Base-by-base conservation (phyloP, 2,888 invertebrate species). In the Eurytoma adleriae region DNA sequence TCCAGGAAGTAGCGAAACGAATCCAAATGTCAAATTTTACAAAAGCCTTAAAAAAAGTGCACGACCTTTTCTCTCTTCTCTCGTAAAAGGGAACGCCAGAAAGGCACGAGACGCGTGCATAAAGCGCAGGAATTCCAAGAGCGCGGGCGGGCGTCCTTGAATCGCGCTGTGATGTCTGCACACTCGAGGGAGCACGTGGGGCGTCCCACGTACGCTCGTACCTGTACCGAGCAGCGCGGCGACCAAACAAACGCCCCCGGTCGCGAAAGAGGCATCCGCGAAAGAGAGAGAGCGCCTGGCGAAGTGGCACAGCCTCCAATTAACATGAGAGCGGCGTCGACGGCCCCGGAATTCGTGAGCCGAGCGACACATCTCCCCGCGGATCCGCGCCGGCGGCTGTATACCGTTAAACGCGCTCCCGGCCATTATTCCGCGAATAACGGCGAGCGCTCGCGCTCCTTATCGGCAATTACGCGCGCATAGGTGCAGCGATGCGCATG, bases 251-350 rank as follows among this genome's bases (percentile, higher is more conserved):
- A 14, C n/a, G 16, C 54, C 54, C 54, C 54, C 54, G 54, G n/a
- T 3, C 54, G 40, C 40, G 40, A 30, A 24, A 24, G 24, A 24
- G 30, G 30, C 30, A 30, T 30, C 30, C 30, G 30, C 30, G 30
- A 7, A 30, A 62, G 30, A 62, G n/a, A 16, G 27, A 30, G 30
- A 62, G 30, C 16, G 30, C 2, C 62, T 2, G n/a, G 40, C n/a
- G 14, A 64, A 64, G 64, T 64, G 64, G 64, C 64, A 64, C 64
- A 18, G 30, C 12, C 14, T 30, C 40, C 64, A 64, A 64, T 64
- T 64, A 64, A 30, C 64, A 48, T 48, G 64, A 64, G 48, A 40
- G 40, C 40, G 64, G n/a, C 54, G 54, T 14, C 5, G 54, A 14
- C 54, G 54, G 54, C 54, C 13, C 54, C 16, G 54, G 16, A 54